Evolutionary conservation across 2,888 invertebrate genomes (phyloP), one percentile per base, ranked within the genome.

Genomic region (Chrysotoxum bicinctum): DNA sequence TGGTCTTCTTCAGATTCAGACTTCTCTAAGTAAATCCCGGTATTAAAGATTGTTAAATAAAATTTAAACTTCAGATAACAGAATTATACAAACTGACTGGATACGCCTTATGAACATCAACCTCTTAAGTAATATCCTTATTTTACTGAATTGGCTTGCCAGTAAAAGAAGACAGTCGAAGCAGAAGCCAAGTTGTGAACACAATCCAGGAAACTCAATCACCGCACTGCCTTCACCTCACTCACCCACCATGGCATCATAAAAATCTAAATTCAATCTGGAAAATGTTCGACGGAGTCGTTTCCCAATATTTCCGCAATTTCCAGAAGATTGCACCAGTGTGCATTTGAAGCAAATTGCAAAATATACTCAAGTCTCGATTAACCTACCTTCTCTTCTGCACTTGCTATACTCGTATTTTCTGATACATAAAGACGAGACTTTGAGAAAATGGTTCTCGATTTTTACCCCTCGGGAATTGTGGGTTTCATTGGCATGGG

Each of bases 291-390:
- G 40, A 70, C 66, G 45, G 62, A 48, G 72, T 72, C 77, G 77
- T 77, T 77, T 69, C 19, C 54, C 72, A 72, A 82, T 82, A 82
- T 52, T 72, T 82, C 77, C 77, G 66, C 82, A 82, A 82, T 77
- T 77, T 76, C 58, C 72, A 35, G 45, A 72, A 68, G 60, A 82
- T 72, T 82, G 77, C 70, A 81, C 62, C 81, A 70, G 48, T 72
- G 77, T 82, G 82, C 77, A 82, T 72, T 73, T 68, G 72, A 72
- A 72, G 72, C 58, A 77, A 77, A 68, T 73, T 72, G 35, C 58
- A 54, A 62, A 74, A 62, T 66, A 32, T 50, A 66, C 48, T 66
- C 48, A 35, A 66, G 21, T 48, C 48, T 35, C 66, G 35, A 35
- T 66, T 48, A 50, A 66, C 48, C 35, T 50, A 16, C 16, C n/a